Evolutionary conservation across 2,888 invertebrate species (phyloP), one percentile per base, ranked within the genome.

Genomic region (Catocala nupta): DNA sequence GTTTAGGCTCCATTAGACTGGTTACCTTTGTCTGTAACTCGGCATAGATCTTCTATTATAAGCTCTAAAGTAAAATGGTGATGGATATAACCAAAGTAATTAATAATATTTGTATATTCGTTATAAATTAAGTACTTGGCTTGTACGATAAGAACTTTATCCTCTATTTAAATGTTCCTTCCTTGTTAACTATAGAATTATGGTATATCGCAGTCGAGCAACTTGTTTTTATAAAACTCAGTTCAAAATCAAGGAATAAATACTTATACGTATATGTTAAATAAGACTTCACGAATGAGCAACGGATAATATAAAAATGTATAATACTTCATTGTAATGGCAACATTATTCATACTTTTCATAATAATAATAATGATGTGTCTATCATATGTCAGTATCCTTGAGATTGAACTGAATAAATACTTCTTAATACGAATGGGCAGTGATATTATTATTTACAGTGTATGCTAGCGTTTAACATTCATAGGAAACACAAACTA

Each of bases 61-160:
- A 43, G 10, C 11, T 10, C 43, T 39, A 43, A 43, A 5, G 43
- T 10, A 2, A n/a, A 43, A 5, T 43, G n/a, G 11, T 11, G 39
- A 39, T 9, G 7, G 10, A 47, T 47, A 45, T 45, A 8, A 25
- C 25, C 13, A 45, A 13, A 5, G 13, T 45, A 5, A 45, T 25
- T 25, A 10, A 55, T 42, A 60, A 54, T 48, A 55, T 90, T 59
- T 59, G 59, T 61, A 63, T 65, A 63, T 68, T 95, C 84, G 54
- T 64, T 60, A 64, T 48, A 57, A 48, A 61, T 72, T 72, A 66
- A 69, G 65, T 69, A 72, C 71, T 68, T 63, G 55, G 8, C 42
- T n/a, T 16, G 43, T 25, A 25, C 1, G 25, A 25, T 25, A 25
- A 39, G 8, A 39, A 39, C 8, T 39, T 39, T 39, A 39, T 39